Base-by-base conservation (phyloP, 2,113 vertebrate species). In the Eudyptes chrysolophus region DNA sequence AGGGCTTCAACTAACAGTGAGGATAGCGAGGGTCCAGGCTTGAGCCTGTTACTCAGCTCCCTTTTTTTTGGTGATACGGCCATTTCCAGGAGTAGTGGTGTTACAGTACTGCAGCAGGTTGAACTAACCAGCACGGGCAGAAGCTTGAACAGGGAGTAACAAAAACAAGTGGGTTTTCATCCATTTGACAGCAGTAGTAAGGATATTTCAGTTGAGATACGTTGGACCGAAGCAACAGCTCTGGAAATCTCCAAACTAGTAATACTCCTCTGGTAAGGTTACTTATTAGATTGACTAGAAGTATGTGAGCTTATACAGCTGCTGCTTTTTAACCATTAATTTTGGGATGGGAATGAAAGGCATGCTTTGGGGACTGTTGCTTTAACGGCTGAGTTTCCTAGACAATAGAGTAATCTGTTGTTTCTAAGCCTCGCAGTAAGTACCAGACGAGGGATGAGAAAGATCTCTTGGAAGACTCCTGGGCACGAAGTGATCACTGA, bases 51-150 rank as follows among this genome's bases (percentile, higher is more conserved):
- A 42, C 42, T 42, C 42, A 42, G 42, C 42, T 42, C 42, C 42
- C 42, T 42, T 42, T 6, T 42, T 42, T 42, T 42, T 42, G 42
- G 42, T 3, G 3, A 5, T 78, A 30, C 0, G 0, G 6, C 32
- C 13, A 1, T 55, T 74, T 85, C 51, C 38, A 75, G 46, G 51
- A 58, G 22, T 3, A 49, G 32, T 2, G 17, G 24, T 52, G 20
- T 54, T 58, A 36, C 16, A n/a, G 14, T 9, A 44, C 16, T 44
- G 14, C 14, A 21, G 21, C 19, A 29, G 19, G 44, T 46, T 69
- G 18, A 68, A 15, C 12, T 51, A 22, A 52, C 3, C 32, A 68
- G 21, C 17, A 22, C 27, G 29, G 61, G 49, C 49, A 68, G 32
- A 9, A 57, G 2, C 25, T 58, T 79, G 46, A 90, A 55, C 14